Evolutionary conservation across 2,797 vertebrate genomes (phyloP).

Genomic region (Chelidonichthys spinosus): DNA sequence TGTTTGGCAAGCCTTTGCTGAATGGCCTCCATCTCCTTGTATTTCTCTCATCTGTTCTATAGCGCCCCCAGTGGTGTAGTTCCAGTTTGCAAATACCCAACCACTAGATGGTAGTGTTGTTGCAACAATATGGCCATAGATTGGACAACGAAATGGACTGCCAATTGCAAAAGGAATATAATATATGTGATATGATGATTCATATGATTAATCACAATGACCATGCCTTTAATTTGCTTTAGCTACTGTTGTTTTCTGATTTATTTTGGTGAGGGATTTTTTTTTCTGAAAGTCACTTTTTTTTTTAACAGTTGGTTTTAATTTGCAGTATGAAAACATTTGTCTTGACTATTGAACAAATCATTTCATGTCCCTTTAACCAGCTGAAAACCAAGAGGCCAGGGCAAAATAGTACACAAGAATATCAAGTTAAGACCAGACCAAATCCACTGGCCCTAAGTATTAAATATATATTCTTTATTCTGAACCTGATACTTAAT

Average conservation of each 20-base stretch:
- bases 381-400: not conserved
- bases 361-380: not conserved
- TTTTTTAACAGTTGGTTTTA: not conserved
- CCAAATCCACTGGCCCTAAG: not conserved
- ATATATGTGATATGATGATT: not conserved
- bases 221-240: not conserved
- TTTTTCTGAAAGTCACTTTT: not conserved
- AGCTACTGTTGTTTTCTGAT: not conserved
- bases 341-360: not conserved
- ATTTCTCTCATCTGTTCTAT: not conserved
- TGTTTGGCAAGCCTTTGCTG: not conserved
- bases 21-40: not conserved
- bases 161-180: not conserved
- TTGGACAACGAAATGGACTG: not conserved
- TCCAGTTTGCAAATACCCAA: no score
- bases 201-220: not conserved
- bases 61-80: not conserved
- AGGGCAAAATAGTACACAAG: not conserved
- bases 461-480: not conserved
- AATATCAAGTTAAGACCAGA: constrained; percentile 1
- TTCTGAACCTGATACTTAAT: not conserved
- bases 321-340: not conserved
- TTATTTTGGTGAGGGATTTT: not conserved
- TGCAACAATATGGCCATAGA: not conserved
- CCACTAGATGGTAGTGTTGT: constrained; percentile 65